These are phyloP conservation scores for Bimastos eiseni DNA, from an alignment of 2,888 invertebrate species.

Conservation along the genomic window DNA sequence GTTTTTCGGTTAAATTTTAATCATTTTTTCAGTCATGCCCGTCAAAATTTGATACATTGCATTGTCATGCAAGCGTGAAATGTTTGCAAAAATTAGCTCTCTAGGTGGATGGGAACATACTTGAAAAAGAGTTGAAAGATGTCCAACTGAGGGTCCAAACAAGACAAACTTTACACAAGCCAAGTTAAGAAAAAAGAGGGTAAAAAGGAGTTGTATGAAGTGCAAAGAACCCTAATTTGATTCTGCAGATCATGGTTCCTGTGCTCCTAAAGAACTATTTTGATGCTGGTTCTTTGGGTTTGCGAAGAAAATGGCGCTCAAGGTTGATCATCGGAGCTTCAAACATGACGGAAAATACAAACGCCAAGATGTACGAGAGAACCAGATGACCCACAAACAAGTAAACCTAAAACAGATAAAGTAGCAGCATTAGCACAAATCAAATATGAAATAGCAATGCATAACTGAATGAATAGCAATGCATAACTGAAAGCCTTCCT, in stretches of 20 bases:
- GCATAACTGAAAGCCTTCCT: no score
- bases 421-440: not conserved
- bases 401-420: slow-evolving; percentile 34
- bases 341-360: slow-evolving; percentile 39
- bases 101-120: no score
- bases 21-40: no score
- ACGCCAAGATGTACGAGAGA: slow-evolving; percentile 40
- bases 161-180: no score
- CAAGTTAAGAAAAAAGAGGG: no score
- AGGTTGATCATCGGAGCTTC: slow-evolving; percentile 43
- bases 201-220: not conserved
- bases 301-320: slow-evolving; percentile 39
- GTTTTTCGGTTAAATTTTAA: no score
- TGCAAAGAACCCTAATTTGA: not conserved
- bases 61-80: no score
- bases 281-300: slow-evolving; percentile 10
- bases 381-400: slow-evolving; percentile 41
- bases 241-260: not conserved
- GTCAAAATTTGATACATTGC: no score
- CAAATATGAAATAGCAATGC: not conserved
- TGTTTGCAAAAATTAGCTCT: no score
- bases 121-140: no score
- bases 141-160: no score
- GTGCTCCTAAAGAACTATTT: not conserved
- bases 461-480: no score